These are phyloP conservation scores for Agelaius tricolor DNA, from an alignment of 2,113 vertebrate genomes.

Conservation along the genomic window DNA sequence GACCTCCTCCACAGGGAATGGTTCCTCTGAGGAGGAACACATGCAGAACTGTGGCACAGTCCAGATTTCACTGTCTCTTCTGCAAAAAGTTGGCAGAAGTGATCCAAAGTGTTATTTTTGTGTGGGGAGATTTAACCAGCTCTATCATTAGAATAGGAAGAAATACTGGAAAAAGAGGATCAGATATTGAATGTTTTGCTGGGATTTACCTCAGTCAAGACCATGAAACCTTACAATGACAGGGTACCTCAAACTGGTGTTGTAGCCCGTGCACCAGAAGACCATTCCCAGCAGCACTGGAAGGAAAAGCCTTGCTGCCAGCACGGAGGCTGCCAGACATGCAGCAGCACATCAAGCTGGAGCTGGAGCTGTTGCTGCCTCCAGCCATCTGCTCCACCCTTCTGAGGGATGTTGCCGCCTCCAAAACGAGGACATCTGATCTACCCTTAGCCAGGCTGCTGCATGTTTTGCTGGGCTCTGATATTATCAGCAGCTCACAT, in stretches of 20 bases:
- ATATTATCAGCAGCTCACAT: neutral
- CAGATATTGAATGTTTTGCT: neutral
- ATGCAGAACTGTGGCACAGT: neutral
- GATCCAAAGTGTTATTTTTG: neutral
- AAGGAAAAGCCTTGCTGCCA: neutral
- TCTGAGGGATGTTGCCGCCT: neutral
- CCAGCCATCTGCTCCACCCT: slow-evolving; percentile 9
- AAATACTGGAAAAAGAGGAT: neutral
- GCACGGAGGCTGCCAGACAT: neutral
- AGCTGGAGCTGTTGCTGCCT: neutral
- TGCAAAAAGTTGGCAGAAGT: neutral
- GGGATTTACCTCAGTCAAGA: neutral
- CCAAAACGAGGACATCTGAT: slow-evolving; percentile 3
- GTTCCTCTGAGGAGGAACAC: neutral
- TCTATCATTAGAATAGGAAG: neutral
- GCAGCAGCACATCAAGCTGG: neutral
- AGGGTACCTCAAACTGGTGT: neutral
- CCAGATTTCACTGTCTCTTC: neutral
- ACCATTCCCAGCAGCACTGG: neutral
- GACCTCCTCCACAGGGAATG: slow-evolving; percentile 21
- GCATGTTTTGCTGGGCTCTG: neutral
- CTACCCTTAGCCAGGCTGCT: neutral
- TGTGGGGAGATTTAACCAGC: neutral
- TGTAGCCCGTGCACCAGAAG: neutral
- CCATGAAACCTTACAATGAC: neutral